Evolutionary conservation across 2,113 vertebrate species (phyloP), one percentile per base, ranked within the genome.

Genomic region (Ammodytes marinus): DNA sequence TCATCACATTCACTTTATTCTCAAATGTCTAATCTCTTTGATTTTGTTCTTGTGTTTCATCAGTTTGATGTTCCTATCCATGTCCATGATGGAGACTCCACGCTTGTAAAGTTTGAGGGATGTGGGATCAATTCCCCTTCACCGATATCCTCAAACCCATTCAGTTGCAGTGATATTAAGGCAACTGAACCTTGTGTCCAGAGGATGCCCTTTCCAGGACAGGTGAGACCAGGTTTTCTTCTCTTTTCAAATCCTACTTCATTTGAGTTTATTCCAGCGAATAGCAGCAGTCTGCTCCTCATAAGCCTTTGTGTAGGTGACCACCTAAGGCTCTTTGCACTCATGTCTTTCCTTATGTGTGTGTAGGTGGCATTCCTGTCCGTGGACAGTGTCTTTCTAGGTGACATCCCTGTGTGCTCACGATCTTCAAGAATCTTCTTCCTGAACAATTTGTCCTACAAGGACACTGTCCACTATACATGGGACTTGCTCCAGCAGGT

Each of bases 31-130:
- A 6, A 6, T 45, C 39, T 27, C 13, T 60, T 5, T n/a, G n/a
- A n/a, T n/a, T n/a, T n/a, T n/a, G n/a, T n/a, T 43, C 53, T 68
- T 78, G 43, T 74, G 4, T 74, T 58, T 59, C 43, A 78, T 12
- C 88, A 99, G 98, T 95, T 97, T 82, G 95, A 97, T 1, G 80
- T 99, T 80, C 93, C 95, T 15, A 96, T 99, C 79, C 94, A 96
- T 5, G 88, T 98, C 59, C 58, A 94, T 4, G 93, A 90, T 3
- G 96, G 96, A 8, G 95, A 97, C 61, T 94, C 95, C 0, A 92
- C 90, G 2, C 13, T 95, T 58, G 86, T 99, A 82, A 95, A 69
- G 1, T 98, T 99, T 91, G 95, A 97, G 61, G 98, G 97, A 50
- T 82, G 79, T 65, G 98, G 98, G 67, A 95, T 95, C 0, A 80